Base-by-base conservation (phyloP, 2,113 vertebrate genomes). In the Centropus unirufus region DNA sequence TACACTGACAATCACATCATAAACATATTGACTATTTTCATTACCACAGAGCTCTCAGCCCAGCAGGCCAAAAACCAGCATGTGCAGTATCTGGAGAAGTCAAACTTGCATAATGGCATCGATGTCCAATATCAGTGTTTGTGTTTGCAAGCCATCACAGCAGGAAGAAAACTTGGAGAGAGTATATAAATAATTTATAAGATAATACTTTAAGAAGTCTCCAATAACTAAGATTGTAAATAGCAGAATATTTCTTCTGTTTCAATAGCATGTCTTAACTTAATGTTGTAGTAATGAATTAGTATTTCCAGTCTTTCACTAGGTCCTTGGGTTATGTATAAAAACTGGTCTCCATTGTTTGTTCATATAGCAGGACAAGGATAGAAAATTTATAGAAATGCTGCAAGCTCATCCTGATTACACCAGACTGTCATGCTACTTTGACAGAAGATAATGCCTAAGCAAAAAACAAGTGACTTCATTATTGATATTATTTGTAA, bases 131-230 rank as follows among this genome's bases (percentile, higher is more conserved):
- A 90, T 76, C 57, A 80, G 39, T 88, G 47, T 82, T 76, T 81
- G 34, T 47, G 78, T 87, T 91, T 82, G 68, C 58, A 93, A 94
- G 42, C 34, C 34, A 83, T 26, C 87, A 80, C 36, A 49, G 49
- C 26, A 63, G 57, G 46, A 63, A 89, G 54, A 87, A 96, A 94
- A 86, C 22, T 6, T 32, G 64, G 23, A 52, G 14, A 69, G 7
- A 11, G 2, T 11, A 58, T 73, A 90, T 96, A 88, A 91, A 96
- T 77, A 92, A 90, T 94, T 95, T 86, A 95, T 70, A 49, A 93
- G 73, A 54, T 7, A 92, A 59, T 14, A 61, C 27, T 91, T 97
- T 83, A 62, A 72, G 93, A 90, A 62, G 18, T 11, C 59, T 87
- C 61, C n/a, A 82, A 55, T 39, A 81, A 55, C 40, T 63, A 46